phyloP scores from a whole-genome alignment of 2,797 vertebrate genomes.

The Arrhamphus sclerolepis region DNA sequence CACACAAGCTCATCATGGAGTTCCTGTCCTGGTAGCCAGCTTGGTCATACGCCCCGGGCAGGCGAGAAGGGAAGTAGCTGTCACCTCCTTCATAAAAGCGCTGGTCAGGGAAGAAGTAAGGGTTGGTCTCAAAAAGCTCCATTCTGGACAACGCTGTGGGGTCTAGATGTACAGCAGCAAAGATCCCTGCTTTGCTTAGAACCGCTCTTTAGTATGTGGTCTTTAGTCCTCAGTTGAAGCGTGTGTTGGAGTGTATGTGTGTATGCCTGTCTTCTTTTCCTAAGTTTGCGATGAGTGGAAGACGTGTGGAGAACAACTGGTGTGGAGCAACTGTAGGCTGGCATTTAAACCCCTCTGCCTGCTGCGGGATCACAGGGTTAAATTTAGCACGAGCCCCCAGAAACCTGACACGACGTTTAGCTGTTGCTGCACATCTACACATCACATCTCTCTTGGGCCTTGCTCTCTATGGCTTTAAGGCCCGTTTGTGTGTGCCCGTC shows the following conservation, averaged over 20 bases:
- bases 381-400: slow-evolving; percentile 96
- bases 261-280: slow-evolving; percentile 60
- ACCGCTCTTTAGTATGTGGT: slow-evolving; percentile 46
- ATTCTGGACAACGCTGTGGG: slow-evolving; percentile 74
- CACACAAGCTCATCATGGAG: slow-evolving; percentile 85
- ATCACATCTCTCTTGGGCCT: slow-evolving; percentile 90
- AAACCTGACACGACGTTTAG: slow-evolving; percentile 97
- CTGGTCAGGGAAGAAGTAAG: slow-evolving; percentile 96
- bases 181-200: slow-evolving; percentile 54
- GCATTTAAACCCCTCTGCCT: slow-evolving; percentile 98
- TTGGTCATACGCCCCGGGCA: slow-evolving; percentile 87
- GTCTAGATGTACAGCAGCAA: slow-evolving; percentile 52
- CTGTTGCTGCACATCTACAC: slow-evolving; percentile 98
- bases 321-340: slow-evolving; percentile 95
- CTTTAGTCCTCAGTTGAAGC: slow-evolving; percentile 60
- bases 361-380: slow-evolving; percentile 98
- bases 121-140: slow-evolving; percentile 99
- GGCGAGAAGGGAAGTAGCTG: slow-evolving; percentile 88
- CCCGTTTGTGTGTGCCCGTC: slow-evolving; percentile 37
- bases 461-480: slow-evolving; percentile 78
- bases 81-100: slow-evolving; percentile 96
- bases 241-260: slow-evolving; percentile 50
- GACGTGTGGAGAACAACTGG: slow-evolving; percentile 86
- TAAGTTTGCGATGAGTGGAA: slow-evolving; percentile 80
- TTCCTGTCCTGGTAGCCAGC: slow-evolving; percentile 85